Evolutionary conservation across 2,888 invertebrate genomes (phyloP), one percentile per base, ranked within the genome.

Genomic region (Flexamia atlantica): DNA sequence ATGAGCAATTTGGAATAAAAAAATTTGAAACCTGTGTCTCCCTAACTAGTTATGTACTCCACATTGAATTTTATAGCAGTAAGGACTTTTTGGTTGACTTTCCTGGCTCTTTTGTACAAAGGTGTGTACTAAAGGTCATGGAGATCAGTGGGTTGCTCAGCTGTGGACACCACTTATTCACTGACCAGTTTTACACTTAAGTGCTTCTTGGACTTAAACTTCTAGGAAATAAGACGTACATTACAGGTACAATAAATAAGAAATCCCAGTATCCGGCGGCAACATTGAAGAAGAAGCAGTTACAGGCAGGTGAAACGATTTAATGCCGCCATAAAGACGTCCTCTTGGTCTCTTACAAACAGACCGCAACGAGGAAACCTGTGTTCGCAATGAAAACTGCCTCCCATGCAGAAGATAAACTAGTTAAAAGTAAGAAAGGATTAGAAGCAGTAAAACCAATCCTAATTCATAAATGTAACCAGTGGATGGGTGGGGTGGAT

Each of bases 401-500:
- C 0, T 46, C 32, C n/a, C 57, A 81, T 28, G 40, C 81, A 14
- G 81, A 81, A 60, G 60, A 81, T 36, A 81, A 36, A 60, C 12
- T 81, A 23, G 60, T 57, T 3, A 2, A 32, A 14, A 81, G 57
- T 30, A 53, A 32, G 36, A 80, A 60, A 30, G 70, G 70, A 4
- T 7, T 36, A 5, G 30, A 70, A 36, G 32, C n/a, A 3, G 40
- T 30, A 5, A 70, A 70, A 36, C 70, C 70, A 9, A 4, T 36
- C 14, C n/a, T 70, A 30, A 70, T 70, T 7, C 7, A 70, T 23
- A 36, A 36, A 9, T 36, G 9, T 9, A 70, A 70, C 14, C 23
- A 36, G 64, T 64, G 14, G 23, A 79, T 46, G 79, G 79, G 50
- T 25, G 79, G 79, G 14, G 79, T 79, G 28, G 79, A 79, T 79